Conservation (phyloP, 2,113 vertebrate species). For the Euleptes europaea region DNA sequence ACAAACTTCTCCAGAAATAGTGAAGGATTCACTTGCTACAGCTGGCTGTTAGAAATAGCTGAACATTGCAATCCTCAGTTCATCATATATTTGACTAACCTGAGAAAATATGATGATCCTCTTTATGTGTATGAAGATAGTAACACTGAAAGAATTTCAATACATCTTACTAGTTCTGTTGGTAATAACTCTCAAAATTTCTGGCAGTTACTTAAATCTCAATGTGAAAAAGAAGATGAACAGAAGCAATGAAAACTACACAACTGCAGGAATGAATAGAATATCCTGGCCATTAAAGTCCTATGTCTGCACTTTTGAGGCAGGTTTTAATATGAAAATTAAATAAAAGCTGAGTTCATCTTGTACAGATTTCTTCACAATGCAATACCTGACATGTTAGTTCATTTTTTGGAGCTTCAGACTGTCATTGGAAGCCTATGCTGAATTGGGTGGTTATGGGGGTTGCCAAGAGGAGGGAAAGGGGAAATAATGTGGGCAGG, state of each 20-base stretch:
- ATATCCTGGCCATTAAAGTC: background rate
- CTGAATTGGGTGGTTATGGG: background rate
- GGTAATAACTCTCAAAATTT: background rate
- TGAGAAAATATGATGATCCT: background rate
- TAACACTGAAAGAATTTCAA: background rate
- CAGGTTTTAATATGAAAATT: background rate
- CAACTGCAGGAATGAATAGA: background rate
- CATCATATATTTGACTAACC: background rate
- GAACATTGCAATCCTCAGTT: background rate
- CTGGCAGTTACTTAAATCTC: background rate
- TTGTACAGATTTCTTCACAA: background rate
- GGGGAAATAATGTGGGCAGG: too few species aligned
- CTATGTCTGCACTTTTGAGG: background rate
- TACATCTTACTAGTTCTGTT: background rate
- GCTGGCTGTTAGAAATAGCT: background rate
- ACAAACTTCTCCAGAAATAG: background rate
- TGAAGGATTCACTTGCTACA: background rate
- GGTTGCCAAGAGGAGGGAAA: too few species aligned
- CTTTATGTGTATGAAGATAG: slow-evolving; percentile 13
- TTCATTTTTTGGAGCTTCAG: background rate
- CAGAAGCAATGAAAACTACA: background rate
- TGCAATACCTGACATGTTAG: background rate
- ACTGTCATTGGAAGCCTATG: background rate
- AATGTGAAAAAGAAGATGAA: background rate
- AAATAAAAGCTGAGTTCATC: background rate